Conservation (phyloP, 2,888 invertebrate species). For the Leistus spinibarbis region DNA sequence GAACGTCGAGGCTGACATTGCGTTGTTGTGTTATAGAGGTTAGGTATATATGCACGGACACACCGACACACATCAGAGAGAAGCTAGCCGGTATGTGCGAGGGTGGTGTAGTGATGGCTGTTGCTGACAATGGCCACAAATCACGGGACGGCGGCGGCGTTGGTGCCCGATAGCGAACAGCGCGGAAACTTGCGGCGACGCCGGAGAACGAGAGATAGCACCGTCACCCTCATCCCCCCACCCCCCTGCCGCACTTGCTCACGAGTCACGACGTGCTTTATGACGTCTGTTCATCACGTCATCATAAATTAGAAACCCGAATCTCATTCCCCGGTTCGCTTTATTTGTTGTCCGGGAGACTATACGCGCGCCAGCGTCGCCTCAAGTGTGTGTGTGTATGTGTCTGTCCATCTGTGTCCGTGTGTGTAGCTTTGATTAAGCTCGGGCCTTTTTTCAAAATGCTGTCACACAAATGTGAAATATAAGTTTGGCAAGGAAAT, state of each 20-base stretch:
- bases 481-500: conserved; percentile 40
- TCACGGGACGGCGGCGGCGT: conserved; percentile 14
- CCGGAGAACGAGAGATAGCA: conserved; percentile 7
- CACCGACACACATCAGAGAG: background rate
- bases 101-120: conserved; percentile 11
- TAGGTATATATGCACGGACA: background rate
- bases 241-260: background rate
- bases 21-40: background rate
- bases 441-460: conserved; percentile 38
- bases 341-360: conserved; percentile 28
- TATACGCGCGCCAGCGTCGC: background rate
- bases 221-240: conserved; percentile 15
- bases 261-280: conserved; percentile 45
- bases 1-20: background rate
- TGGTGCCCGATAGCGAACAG: conserved; percentile 6
- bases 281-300: conserved; percentile 51
- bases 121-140: conserved; percentile 39
- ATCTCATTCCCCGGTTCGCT: conserved; percentile 34
- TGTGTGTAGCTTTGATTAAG: conserved; percentile 33
- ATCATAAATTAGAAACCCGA: conserved; percentile 47
- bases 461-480: conserved; percentile 39
- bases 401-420: background rate
- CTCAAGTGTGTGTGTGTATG: background rate
- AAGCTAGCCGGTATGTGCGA: background rate
- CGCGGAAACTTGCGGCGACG: conserved; percentile 23